phyloP scores from a whole-genome alignment of 2,797 vertebrate genomes.

The Petrocephalus schoutedeni region DNA sequence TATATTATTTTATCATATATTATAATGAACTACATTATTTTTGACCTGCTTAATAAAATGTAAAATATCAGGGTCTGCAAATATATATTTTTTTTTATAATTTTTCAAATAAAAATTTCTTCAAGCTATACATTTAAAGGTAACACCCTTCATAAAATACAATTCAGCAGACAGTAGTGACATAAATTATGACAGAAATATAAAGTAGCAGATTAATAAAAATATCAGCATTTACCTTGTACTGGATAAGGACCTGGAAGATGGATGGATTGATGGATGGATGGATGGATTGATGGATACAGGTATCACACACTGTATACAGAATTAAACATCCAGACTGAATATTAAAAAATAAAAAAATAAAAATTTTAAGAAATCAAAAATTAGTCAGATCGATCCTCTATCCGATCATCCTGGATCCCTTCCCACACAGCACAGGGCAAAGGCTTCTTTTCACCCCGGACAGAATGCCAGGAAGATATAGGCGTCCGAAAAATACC shows the following conservation, averaged over 20 bases:
- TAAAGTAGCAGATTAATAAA: slow-evolving; percentile 7
- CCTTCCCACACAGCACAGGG: not conserved
- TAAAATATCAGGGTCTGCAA: not conserved
- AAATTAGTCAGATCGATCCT: not conserved
- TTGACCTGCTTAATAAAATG: not conserved
- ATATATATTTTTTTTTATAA: not conserved
- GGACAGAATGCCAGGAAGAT: not conserved
- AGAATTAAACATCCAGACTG: not conserved
- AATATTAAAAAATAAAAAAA: not conserved
- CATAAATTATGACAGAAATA: not conserved
- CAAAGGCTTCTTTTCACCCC: not conserved
- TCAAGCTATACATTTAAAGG: not conserved
- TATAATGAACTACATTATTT: not conserved
- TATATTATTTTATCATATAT: not conserved
- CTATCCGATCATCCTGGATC: not conserved
- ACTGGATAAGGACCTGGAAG: not conserved
- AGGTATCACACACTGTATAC: not conserved
- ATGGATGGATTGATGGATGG: not conserved
- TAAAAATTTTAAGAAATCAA: not conserved
- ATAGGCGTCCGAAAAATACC: not conserved
- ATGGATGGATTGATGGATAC: not conserved
- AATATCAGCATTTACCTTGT: not conserved
- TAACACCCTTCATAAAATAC: not conserved
- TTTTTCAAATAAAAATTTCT: not conserved
- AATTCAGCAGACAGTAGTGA: not conserved